These are phyloP conservation scores for Fukomys damarensis DNA, from an alignment of 2,113 vertebrate genomes.

Conservation along the genomic window DNA sequence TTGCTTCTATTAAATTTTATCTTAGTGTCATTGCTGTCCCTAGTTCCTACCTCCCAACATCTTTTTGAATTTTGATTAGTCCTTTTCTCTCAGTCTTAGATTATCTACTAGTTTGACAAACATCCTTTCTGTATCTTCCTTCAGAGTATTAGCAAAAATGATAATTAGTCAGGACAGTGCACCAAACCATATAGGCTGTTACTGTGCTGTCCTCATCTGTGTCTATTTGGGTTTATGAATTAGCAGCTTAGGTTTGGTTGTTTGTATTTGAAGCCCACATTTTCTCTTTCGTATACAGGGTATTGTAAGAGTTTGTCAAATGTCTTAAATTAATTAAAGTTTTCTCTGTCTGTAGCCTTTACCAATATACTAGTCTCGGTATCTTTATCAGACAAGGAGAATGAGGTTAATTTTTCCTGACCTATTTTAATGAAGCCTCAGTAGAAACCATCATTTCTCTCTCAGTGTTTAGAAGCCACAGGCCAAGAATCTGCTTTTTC, in stretches of 20 bases:
- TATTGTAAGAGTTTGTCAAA: slow-evolving; percentile 40
- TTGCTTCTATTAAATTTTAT: slow-evolving; percentile 29
- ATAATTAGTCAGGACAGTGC: not conserved
- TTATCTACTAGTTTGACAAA: slow-evolving; percentile 31
- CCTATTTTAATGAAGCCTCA: slow-evolving; percentile 32
- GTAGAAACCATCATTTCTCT: slow-evolving; percentile 25
- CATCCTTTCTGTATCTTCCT: not conserved
- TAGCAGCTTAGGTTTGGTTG: not conserved
- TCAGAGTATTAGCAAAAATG: not conserved
- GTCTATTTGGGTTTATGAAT: slow-evolving; percentile 1
- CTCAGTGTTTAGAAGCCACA: slow-evolving; percentile 9
- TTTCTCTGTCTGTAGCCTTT: not conserved
- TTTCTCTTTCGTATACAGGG: not conserved
- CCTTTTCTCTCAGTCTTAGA: not conserved
- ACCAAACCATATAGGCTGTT: not conserved
- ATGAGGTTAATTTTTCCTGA: slow-evolving; percentile 41
- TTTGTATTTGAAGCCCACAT: not conserved
- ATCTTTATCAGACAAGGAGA: slow-evolving; percentile 42
- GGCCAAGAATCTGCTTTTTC: slow-evolving; percentile 35
- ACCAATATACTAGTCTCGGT: not conserved
- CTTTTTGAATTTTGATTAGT: slow-evolving; percentile 30
- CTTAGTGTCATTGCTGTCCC: not conserved
- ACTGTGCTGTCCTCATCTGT: not conserved
- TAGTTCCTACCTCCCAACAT: not conserved
- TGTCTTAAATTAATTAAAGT: slow-evolving; percentile 47